A percentile compares a stretch with the other conserved stretches of the same genome.
Evolutionary conservation across 2,113 vertebrate species (phyloP).

Genomic region (Andinoacara biseriatus): DNA sequence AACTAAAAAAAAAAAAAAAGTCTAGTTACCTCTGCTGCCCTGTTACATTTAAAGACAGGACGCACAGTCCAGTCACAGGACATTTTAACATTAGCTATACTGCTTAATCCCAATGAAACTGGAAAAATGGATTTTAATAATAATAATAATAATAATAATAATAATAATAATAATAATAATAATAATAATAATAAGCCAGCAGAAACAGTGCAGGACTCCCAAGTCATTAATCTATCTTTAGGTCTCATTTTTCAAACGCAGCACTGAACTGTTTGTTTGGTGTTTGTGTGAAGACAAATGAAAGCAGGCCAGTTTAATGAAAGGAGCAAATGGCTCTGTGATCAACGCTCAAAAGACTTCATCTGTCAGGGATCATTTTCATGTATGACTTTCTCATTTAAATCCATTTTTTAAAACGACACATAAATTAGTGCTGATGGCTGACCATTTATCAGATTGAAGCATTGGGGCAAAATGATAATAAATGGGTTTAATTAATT

Average conservation of each 20-base stretch:
- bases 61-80: background rate
- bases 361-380: constrained; percentile 53
- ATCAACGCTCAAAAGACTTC: constrained; percentile 39
- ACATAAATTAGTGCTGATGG: constrained; percentile 40
- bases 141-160: background rate
- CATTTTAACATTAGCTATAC: background rate
- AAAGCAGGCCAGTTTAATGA: constrained; percentile 24
- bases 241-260: background rate
- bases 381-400: constrained; percentile 44
- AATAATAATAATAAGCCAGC: background rate
- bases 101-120: background rate
- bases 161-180: background rate
- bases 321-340: constrained; percentile 25
- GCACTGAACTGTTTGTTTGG: background rate
- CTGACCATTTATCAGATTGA: constrained; percentile 52
- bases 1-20: too few relatives aligned
- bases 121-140: background rate
- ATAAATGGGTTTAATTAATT: constrained; percentile 54
- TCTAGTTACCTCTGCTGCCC: too few relatives aligned
- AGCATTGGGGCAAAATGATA: constrained; percentile 14
- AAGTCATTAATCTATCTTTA: background rate
- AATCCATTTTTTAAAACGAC: constrained; percentile 14
- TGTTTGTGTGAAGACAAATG: constrained; percentile 23
- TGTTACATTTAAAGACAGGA: background rate
- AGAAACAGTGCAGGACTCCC: background rate